Base-by-base conservation (phyloP, 2,113 vertebrate genomes). In the Amia ocellicauda region DNA sequence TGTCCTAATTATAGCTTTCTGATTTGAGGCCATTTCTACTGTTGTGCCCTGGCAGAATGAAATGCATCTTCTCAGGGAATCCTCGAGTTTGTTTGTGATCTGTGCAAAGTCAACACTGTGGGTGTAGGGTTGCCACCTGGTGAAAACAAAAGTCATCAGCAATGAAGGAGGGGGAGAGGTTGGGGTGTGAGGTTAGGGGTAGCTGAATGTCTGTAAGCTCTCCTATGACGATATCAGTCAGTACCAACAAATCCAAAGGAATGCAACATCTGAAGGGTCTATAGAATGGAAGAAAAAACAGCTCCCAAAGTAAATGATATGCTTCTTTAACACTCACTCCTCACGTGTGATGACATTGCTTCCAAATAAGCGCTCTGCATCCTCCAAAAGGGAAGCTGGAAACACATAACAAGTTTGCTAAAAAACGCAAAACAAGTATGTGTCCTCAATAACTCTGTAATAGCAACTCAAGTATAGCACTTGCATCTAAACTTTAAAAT, bases 61-160 rank as follows among this genome's bases (percentile, higher is more conserved):
- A 47, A 17, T 3, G 13, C n/a, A 4, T 3, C 13, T 47, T 2
- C 3, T 14, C 43, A 47, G 11, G 5, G 43, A 24, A 11, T 13
- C 73, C 77, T 72, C 72, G 66, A 62, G 78, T 74, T 85, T 83
- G 74, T 83, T 81, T 72, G 52, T 66, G 63, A 36, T 82, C 76
- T 77, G 70, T 47, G 70, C 79, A 78, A 71, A 80, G 62, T 86
- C 81, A 83, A 78, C 80, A 82, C 72, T 72, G 69, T 70, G 69
- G 63, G 59, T 58, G 67, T 70, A 71, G 77, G 76, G 79, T 69
- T 53, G 42, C 74, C 83, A 74, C 79, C 75, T 82, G 79, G 76
- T 83, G 82, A 84, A 80, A 83, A 75, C 75, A 80, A 64, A 58
- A 78, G 71, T 86, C 82, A 81, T 69, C 75, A 53, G 41, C 41